Evolutionary conservation across 2,113 vertebrate genomes (phyloP).

Genomic region (Thamnophis sirtalis): DNA sequence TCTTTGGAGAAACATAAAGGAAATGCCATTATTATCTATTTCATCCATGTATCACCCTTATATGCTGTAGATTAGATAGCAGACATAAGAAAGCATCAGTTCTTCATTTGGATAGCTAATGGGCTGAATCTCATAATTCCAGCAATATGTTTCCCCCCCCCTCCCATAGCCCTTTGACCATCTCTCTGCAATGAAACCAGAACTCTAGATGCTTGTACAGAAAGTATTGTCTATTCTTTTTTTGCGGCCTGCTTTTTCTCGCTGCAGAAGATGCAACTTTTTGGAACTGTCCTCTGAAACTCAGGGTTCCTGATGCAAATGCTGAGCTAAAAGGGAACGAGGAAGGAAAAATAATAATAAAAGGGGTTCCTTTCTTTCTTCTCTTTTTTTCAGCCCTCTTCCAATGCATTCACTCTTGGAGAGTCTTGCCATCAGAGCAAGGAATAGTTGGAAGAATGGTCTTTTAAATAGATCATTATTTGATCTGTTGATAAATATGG

Average conservation of each 20-base stretch:
- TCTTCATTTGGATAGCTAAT: background rate
- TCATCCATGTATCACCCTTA: background rate
- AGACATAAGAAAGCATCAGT: background rate
- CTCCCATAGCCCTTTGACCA: background rate
- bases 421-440: background rate
- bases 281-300: background rate
- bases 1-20: background rate
- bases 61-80: background rate
- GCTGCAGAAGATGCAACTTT: background rate
- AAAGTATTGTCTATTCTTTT: background rate
- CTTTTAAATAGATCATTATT: background rate
- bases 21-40: background rate
- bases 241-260: background rate
- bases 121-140: background rate
- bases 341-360: background rate
- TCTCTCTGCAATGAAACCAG: background rate
- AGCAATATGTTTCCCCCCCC: background rate
- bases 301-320: background rate
- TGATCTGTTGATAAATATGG: no score
- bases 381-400: background rate
- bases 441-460: background rate
- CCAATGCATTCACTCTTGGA: background rate
- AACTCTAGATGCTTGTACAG: background rate
- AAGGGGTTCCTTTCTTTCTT: background rate
- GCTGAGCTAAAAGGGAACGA: background rate